Evolutionary conservation across 2,888 invertebrate genomes (phyloP).

Genomic region (Apantesis nais): DNA sequence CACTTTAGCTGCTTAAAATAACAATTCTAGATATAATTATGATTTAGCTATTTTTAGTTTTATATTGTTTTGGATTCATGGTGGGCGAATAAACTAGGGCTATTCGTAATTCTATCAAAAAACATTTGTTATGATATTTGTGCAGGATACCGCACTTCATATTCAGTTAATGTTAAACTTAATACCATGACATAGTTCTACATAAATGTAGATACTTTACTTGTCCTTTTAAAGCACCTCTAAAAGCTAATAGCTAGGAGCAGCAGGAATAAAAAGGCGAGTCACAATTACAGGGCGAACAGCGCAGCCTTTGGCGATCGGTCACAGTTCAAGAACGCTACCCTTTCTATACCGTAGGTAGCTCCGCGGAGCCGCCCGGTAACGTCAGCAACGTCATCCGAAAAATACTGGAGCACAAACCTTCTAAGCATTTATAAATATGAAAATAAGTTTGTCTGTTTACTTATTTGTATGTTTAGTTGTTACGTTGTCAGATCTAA

Average conservation of each 20-base stretch:
- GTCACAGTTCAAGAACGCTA: slow-evolving; percentile 50
- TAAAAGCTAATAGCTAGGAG: slow-evolving; percentile 15
- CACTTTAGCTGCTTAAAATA: not conserved
- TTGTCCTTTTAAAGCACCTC: slow-evolving; percentile 1
- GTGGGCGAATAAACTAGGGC: too few species aligned
- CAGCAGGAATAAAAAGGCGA: slow-evolving; percentile 18
- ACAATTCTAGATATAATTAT: not conserved
- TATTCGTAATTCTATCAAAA: too few species aligned
- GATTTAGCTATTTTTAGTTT: not conserved
- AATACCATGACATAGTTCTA: not conserved
- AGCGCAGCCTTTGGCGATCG: slow-evolving; percentile 32
- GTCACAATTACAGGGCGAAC: slow-evolving; percentile 21
- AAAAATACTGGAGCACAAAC: not conserved
- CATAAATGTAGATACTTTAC: not conserved
- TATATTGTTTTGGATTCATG: too few species aligned
- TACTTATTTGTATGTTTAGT: not conserved
- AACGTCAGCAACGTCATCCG: not conserved
- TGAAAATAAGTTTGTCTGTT: not conserved
- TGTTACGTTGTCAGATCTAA: too few species aligned
- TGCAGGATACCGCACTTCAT: not conserved
- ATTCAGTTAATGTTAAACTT: not conserved
- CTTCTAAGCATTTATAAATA: too few species aligned
- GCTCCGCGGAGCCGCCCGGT: slow-evolving; percentile 8
- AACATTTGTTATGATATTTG: not conserved
- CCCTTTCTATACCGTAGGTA: slow-evolving; percentile 15